Percentiles rank a stretch among this genome's conserved stretches.
phyloP scores from a whole-genome alignment of 2,113 vertebrate genomes.

The Amphiprion ocellaris region DNA sequence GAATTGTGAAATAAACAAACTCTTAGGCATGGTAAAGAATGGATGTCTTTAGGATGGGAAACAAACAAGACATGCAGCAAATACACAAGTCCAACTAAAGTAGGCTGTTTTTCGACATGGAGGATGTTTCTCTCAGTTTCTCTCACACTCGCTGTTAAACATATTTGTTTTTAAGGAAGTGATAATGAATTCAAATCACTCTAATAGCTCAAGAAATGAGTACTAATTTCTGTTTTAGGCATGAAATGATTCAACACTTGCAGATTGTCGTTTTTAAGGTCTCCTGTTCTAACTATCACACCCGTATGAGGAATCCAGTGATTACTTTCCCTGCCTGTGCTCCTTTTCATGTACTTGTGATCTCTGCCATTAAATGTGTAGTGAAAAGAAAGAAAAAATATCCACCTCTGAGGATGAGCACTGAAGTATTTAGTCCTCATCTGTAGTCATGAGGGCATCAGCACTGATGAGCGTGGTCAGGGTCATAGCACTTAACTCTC shows the following conservation, averaged over 20 bases:
- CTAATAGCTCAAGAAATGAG: conserved; percentile 10
- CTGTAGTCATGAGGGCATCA: conserved; percentile 72
- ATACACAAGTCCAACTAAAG: background rate
- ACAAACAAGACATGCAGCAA: conserved; percentile 14
- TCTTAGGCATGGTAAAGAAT: conserved; percentile 18
- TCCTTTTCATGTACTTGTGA: conserved; percentile 43
- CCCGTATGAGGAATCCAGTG: conserved; percentile 26
- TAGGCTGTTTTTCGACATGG: conserved; percentile 2
- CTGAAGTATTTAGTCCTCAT: conserved; percentile 70
- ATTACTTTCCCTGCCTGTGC: conserved; percentile 25
- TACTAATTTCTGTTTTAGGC: conserved; percentile 23
- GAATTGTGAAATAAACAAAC: conserved; percentile 36
- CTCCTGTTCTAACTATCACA: conserved; percentile 3
- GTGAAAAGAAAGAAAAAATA: conserved; percentile 32
- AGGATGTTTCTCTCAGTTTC: background rate
- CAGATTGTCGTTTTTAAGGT: conserved; percentile 19
- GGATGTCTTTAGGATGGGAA: conserved; percentile 8
- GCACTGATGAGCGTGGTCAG: conserved; percentile 71
- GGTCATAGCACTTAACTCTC: conserved; percentile 75
- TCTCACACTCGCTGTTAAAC: background rate
- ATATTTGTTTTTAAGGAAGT: conserved; percentile 3
- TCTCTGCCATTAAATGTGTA: conserved; percentile 51
- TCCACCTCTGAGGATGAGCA: conserved; percentile 45
- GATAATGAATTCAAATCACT: conserved; percentile 18
- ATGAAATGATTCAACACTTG: conserved; percentile 22